Percentiles rank a stretch among this genome's conserved stretches.
phyloP scores from a whole-genome alignment of 2,113 vertebrate species.

The Lipotes vexillifer region DNA sequence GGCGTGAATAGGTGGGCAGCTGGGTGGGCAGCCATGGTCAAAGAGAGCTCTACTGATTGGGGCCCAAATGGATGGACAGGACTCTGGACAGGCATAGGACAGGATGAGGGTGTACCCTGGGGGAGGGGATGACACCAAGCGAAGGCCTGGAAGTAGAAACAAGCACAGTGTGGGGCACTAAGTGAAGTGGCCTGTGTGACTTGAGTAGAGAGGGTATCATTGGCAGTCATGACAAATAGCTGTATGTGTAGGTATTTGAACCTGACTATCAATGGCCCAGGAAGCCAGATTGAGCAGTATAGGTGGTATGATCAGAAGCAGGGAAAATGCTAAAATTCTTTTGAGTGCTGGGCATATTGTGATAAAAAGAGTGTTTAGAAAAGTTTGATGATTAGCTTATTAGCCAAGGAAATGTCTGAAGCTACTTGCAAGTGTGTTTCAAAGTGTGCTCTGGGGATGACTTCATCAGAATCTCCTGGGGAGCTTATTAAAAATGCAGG shows the following conservation, averaged over 20 bases:
- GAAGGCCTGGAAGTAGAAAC: neutral
- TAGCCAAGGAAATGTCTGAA: constrained; percentile 11
- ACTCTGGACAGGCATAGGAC: neutral
- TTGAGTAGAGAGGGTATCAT: neutral
- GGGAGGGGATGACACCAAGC: neutral
- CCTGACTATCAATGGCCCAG: neutral
- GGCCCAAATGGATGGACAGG: neutral
- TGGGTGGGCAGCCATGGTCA: neutral
- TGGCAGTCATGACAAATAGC: neutral
- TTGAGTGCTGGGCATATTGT: neutral
- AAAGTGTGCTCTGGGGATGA: neutral
- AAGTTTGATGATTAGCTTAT: neutral
- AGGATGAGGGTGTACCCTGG: neutral
- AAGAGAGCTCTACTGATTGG: neutral
- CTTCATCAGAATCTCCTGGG: neutral
- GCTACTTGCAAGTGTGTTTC: neutral
- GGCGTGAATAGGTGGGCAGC: neutral
- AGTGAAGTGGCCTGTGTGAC: neutral
- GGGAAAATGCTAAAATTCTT: neutral
- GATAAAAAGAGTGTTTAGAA: neutral
- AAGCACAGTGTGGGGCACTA: neutral
- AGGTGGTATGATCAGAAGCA: neutral
- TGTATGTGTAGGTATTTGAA: neutral
- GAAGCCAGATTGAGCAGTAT: neutral
- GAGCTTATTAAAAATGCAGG: constrained; percentile 25